Base-by-base conservation (phyloP, 1,140 invertebrate genomes). In the Caenorhabditis tropicalis region DNA sequence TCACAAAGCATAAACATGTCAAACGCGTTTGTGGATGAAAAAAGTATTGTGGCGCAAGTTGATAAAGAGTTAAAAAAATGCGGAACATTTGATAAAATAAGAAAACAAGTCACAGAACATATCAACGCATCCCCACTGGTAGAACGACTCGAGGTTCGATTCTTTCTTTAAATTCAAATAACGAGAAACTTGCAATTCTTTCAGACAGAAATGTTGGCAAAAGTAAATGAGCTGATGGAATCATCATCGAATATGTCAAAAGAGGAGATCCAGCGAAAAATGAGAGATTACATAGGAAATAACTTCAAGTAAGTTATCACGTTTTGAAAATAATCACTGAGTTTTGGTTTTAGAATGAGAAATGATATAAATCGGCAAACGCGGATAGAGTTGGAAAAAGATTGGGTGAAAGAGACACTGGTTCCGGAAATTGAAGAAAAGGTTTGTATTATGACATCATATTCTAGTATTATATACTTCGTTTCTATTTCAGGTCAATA, bases 1-100 rank as follows among this genome's bases (percentile, higher is more conserved):
- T n/a, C n/a, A n/a, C n/a, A n/a, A n/a, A n/a, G n/a, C n/a, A n/a
- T n/a, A 43, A 43, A 43, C 39, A 74, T 74, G 65, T 74, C 65
- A 12, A 15, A 29, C 29, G 15, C 36, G 12, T 21, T 24, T 15
- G 12, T 74, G 10, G 65, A 74, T 19, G 36, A 74, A 43, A 43
- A 12, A 15, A 74, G 36, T 12, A 74, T 74, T 24, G 36, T 74
- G n/a, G 65, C 36, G 21, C 43, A 74, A 27, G 65, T 74, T 46
- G 65, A 74, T 4, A 74, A 36, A 29, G 65, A 74, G n/a, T 74
- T 74, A n/a, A 74, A 74, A 74, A 74, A 74, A 24, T 33, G 65
- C 1, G 65, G 65, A 39, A 74, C 65, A 15, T 74, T 74, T 29
- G 65, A 74, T 21, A 74, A 74, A 74, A 7, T 74, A 5, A 29